These are phyloP conservation scores for Philhelius pedissequus DNA, from an alignment of 2,888 invertebrate species.

Conservation along the genomic window DNA sequence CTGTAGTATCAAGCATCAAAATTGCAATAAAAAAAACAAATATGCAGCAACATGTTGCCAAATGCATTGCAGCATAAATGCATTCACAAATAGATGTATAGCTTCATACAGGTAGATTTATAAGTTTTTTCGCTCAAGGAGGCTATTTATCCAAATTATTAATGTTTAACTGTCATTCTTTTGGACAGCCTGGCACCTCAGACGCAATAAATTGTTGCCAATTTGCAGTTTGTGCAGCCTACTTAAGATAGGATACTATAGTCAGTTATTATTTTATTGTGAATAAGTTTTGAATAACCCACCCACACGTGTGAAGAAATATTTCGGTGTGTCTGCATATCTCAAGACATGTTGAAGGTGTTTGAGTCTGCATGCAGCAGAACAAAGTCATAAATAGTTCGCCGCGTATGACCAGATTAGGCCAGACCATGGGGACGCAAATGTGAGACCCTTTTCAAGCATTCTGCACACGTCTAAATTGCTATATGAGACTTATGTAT, in stretches of 20 bases:
- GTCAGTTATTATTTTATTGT: neutral
- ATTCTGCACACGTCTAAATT: neutral
- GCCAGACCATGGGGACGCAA: neutral
- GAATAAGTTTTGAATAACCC: conserved; percentile 35
- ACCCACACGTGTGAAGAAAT: conserved; percentile 23
- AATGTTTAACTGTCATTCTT: conserved; percentile 13
- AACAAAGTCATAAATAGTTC: neutral
- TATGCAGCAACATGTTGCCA: conserved; percentile 28
- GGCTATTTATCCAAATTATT: conserved; percentile 13
- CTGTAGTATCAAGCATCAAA: neutral
- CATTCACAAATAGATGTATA: neutral
- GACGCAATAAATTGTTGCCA: conserved; percentile 36
- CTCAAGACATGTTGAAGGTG: neutral
- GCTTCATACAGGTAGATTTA: too few relatives aligned
- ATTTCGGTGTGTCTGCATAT: conserved; percentile 3
- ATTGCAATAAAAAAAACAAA: neutral
- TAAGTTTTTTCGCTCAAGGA: neutral
- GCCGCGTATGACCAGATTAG: neutral
- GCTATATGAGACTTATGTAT: neutral
- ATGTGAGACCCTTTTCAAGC: conserved; percentile 9
- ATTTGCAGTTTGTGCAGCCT: conserved; percentile 35
- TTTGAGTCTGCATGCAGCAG: neutral
- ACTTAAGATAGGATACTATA: conserved; percentile 22
- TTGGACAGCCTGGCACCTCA: conserved; percentile 22
- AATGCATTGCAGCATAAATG: neutral